Evolutionary conservation across 2,888 invertebrate genomes (phyloP).

Genomic region (Charanyca ferruginea): DNA sequence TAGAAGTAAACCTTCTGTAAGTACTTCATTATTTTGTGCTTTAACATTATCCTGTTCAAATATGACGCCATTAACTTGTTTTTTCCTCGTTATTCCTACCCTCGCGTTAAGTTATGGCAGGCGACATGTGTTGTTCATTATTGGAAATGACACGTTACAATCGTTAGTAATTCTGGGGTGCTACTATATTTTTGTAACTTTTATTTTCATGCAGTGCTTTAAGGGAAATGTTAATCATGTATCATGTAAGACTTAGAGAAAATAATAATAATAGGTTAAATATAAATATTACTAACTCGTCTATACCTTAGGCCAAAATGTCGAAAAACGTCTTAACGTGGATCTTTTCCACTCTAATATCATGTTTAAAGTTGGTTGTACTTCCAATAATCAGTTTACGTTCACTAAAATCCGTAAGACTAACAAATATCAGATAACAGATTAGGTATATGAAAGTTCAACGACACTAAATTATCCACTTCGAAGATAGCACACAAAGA

Average conservation of each 20-base stretch:
- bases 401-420: background rate
- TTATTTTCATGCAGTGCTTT: constrained; percentile 7
- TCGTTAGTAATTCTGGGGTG: constrained; percentile 58
- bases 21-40: constrained; percentile 33
- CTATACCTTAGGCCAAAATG: background rate
- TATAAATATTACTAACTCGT: too few relatives aligned
- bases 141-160: constrained; percentile 72
- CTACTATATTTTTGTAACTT: constrained; percentile 31
- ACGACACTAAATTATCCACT: background rate
- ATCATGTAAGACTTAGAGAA: too few relatives aligned
- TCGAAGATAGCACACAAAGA: constrained; percentile 1
- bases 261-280: too few relatives aligned
- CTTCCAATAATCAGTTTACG: too few relatives aligned
- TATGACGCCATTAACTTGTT: constrained; percentile 58
- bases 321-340: background rate
- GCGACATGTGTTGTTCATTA: constrained; percentile 78
- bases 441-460: constrained; percentile 16
- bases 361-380: background rate
- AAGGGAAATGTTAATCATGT: background rate
- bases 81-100: constrained; percentile 63
- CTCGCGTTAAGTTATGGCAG: constrained; percentile 67
- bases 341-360: background rate
- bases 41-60: constrained; percentile 50
- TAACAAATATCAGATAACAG: background rate
- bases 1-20: constrained; percentile 25